These are phyloP conservation scores for Chlorocebus sabaeus DNA, from an alignment of 2,113 vertebrate species.

Conservation along the genomic window DNA sequence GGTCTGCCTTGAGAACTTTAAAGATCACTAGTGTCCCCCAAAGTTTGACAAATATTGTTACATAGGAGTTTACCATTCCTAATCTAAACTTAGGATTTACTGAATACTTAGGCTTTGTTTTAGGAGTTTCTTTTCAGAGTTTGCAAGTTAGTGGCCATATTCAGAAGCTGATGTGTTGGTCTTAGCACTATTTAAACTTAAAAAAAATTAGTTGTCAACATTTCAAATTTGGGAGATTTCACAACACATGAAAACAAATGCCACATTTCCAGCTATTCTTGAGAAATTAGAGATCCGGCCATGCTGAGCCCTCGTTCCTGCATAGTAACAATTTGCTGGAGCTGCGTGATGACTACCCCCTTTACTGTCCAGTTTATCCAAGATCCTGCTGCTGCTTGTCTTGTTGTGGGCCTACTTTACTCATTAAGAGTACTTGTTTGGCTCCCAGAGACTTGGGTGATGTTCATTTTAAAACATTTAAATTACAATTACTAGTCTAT, in stretches of 20 bases:
- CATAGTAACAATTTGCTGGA: neutral
- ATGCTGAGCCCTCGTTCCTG: neutral
- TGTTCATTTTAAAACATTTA: neutral
- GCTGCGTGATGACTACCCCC: neutral
- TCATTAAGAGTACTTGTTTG: neutral
- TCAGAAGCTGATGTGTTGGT: neutral
- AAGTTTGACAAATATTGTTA: neutral
- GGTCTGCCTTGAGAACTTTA: neutral
- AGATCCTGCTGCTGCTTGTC: neutral
- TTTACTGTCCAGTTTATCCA: neutral
- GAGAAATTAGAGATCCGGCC: neutral
- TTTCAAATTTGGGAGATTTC: constrained; percentile 8
- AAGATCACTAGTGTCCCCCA: neutral
- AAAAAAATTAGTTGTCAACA: neutral
- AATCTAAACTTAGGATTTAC: neutral
- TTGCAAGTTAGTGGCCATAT: neutral
- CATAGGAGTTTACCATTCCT: neutral
- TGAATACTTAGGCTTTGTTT: neutral
- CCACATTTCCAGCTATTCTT: neutral
- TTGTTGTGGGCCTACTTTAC: neutral
- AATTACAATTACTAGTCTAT: neutral
- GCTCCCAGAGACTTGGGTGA: neutral
- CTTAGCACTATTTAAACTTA: neutral
- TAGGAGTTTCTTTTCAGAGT: constrained; percentile 10
- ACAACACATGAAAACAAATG: neutral